Base-by-base conservation (phyloP, 2,797 vertebrate species). In the Tenualosa thibaudeaui region DNA sequence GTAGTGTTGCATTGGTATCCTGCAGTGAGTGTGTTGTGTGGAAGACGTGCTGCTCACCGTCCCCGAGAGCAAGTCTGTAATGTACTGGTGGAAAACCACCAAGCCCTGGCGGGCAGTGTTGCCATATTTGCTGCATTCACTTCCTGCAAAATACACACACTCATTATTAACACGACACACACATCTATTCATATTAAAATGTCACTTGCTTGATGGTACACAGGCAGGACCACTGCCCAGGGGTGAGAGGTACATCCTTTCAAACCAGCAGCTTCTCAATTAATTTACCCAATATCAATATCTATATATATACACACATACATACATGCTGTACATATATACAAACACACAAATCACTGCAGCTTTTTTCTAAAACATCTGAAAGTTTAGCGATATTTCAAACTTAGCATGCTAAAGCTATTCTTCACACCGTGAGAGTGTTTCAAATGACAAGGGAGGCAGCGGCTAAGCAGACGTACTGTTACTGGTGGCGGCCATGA, bases 51-150 rank as follows among this genome's bases (percentile, higher is more conserved):
- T 83, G 96, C 96, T 93, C 93, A 99, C 98, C 82, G 96, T 97
- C 81, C 98, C 98, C 31, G 97, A 98, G 50, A 99, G 95, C 85
- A 99, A 93, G 90, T 99, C 97, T 86, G 96, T 94, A 83, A 99
- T 91, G 87, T 98, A 96, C 90, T 93, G 93, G 84, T 97, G 97
- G 89, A 97, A 99, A 88, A 96, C 94, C 83, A 97, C 90, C 4
- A 99, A 96, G 84, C 96, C 97, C 85, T 89, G 91, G 1, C 93
- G 94, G 83, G 91, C 54, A 2, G 85, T 93, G 85, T 85, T 89
- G 1, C 87, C 87, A 90, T 98, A 97, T 40, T 82, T 0, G 2
- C 93, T 96, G 90, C 98, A 99, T 24, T 75, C 43, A 3, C 54
- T n/a, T 0, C 92, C 97, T 98, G 95, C 13, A 51, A 84, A 24